Base-by-base conservation (phyloP, 2,888 invertebrate species). In the Himalopsyche anomala region DNA sequence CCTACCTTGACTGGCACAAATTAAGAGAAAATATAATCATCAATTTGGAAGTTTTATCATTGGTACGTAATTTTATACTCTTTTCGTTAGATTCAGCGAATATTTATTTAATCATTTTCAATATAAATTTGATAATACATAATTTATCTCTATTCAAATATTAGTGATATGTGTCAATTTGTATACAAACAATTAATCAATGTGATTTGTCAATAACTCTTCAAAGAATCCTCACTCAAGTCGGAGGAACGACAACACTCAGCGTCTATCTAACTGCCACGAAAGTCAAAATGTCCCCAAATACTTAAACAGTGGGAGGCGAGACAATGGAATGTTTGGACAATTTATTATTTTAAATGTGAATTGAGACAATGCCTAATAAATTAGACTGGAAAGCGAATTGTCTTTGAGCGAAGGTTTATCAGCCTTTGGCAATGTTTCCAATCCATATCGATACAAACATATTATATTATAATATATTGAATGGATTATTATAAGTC, bases 291-390 rank as follows among this genome's bases (percentile, higher is more conserved):
- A 69, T 74, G 84, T 87, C 87, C 80, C 87, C 87, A 82, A 87
- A 85, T 40, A 51, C 51, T 51, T 83, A 81, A 81, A n/a, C 84
- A 69, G 87, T 87, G 86, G 87, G 87, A 83, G 86, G 85, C 62
- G 45, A 85, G 69, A 87, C 87, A 87, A 87, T 86, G 87, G 87
- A 83, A 85, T 87, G 83, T 85, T 86, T 85, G 84, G 74, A 86
- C 86, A 86, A 86, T 86, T 87, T 86, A 87, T 87, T 87, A 87
- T 88, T 88, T 88, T 84, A 80, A 85, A 83, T 85, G 85, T 81
- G 28, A 45, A 82, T 85, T 74, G 40, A 87, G 85, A 87, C 86
- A 87, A 84, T 86, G 84, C 84, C 80, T 83, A 84, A 86, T 87
- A 87, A 85, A 87, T 87, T 85, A 87, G 83, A 85, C 79, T 45